These are phyloP conservation scores for Aethina tumida DNA, from an alignment of 1,140 invertebrate genomes.

Conservation along the genomic window DNA sequence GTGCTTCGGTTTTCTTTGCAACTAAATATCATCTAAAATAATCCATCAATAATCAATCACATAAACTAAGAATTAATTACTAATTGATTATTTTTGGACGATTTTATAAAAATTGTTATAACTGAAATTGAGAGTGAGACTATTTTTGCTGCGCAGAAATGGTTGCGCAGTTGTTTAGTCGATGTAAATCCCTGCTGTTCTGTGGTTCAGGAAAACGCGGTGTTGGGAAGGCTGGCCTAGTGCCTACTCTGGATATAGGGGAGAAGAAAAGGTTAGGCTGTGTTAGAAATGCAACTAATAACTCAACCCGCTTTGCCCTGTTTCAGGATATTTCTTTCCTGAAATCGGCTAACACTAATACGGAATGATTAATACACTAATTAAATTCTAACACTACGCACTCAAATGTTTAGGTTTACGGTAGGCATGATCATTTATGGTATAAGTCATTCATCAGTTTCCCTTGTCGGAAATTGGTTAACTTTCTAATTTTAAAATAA, in stretches of 20 bases:
- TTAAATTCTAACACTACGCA: background rate
- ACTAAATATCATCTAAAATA: background rate
- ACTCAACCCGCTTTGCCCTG: background rate
- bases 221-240: conserved; percentile 24
- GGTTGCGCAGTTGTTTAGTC: conserved; percentile 27
- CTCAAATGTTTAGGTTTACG: background rate
- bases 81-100: background rate
- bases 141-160: conserved; percentile 21
- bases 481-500: too few species aligned
- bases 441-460: too few species aligned
- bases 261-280: conserved; percentile 28
- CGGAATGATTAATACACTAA: too few species aligned
- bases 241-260: conserved; percentile 19
- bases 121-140: background rate
- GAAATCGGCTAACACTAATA: background rate
- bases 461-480: too few species aligned
- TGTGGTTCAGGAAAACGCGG: conserved; percentile 33
- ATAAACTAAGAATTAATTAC: background rate
- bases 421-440: background rate
- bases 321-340: background rate
- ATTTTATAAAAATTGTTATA: background rate
- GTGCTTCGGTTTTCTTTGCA: background rate
- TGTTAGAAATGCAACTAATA: background rate
- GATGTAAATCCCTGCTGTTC: conserved; percentile 31
- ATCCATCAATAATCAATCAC: background rate